phyloP scores from a whole-genome alignment of 2,113 vertebrate species.

The Pagrus major region DNA sequence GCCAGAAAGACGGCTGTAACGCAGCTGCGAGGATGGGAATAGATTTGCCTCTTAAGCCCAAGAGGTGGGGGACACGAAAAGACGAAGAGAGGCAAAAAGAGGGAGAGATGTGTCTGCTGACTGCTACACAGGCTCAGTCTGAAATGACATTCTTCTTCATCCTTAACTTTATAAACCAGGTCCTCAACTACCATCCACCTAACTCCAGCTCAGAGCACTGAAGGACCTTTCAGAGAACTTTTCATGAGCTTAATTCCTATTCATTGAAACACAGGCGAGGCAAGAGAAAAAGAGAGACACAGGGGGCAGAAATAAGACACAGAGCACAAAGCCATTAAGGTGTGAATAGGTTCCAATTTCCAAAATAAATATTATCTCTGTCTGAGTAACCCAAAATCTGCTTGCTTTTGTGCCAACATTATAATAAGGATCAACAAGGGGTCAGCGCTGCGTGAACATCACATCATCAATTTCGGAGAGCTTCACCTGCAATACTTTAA shows the following conservation, averaged over 20 bases:
- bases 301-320: constrained; percentile 10
- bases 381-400: constrained; percentile 78
- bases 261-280: constrained; percentile 37
- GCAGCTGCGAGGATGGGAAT: constrained; percentile 51
- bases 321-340: constrained; percentile 75
- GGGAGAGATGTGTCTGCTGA: constrained; percentile 38
- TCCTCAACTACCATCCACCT: constrained; percentile 32
- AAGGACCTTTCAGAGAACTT: constrained; percentile 43
- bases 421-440: constrained; percentile 79
- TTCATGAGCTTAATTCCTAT: constrained; percentile 57
- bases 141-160: constrained; percentile 43
- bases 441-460: constrained; percentile 66
- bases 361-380: constrained; percentile 86
- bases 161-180: constrained; percentile 50
- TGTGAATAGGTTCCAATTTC: constrained; percentile 84
- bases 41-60: constrained; percentile 56
- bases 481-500: constrained; percentile 62
- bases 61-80: constrained; percentile 39
- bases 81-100: constrained; percentile 22
- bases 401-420: constrained; percentile 73
- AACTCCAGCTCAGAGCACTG: constrained; percentile 15
- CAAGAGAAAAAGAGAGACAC: constrained; percentile 34
- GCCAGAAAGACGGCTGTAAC: constrained; percentile 58
- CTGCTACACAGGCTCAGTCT: constrained; percentile 47
- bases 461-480: constrained; percentile 52